Evolutionary conservation across 1,140 invertebrate species (phyloP).

Genomic region (Saccostrea echinata): DNA sequence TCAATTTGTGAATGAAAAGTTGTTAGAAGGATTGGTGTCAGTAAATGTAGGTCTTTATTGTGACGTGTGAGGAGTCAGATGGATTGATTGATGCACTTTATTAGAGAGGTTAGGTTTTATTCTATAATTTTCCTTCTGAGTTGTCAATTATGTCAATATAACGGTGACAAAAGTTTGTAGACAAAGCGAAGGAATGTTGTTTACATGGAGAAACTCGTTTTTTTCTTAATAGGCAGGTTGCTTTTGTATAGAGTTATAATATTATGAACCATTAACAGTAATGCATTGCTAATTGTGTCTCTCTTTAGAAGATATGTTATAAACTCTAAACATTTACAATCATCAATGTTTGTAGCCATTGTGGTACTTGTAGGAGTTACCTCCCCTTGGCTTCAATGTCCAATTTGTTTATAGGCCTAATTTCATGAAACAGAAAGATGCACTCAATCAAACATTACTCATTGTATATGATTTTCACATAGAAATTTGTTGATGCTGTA

Average conservation of each 20-base stretch:
- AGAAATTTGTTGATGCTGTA: no score
- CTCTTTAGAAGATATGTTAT: background rate
- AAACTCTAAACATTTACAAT: background rate
- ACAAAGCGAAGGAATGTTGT: constrained; percentile 36
- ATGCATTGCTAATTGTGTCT: background rate
- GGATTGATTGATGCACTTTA: background rate
- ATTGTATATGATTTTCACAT: no score
- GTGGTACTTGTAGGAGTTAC: constrained; percentile 2
- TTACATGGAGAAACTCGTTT: background rate
- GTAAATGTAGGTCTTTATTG: background rate
- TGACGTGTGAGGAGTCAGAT: background rate
- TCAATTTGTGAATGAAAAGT: constrained; percentile 30
- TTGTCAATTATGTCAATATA: background rate
- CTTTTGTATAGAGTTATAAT: background rate
- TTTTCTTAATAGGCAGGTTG: background rate
- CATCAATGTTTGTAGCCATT: background rate
- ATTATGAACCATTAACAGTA: background rate
- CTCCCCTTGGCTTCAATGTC: background rate
- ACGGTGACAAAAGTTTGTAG: background rate
- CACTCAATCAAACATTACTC: no score
- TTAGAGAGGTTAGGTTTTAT: background rate
- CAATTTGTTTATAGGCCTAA: no score
- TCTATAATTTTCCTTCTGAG: background rate
- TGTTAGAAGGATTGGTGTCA: background rate
- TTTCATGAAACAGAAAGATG: no score